Conservation (phyloP, 2,888 invertebrate genomes). For the Scrobipalpa costella region DNA sequence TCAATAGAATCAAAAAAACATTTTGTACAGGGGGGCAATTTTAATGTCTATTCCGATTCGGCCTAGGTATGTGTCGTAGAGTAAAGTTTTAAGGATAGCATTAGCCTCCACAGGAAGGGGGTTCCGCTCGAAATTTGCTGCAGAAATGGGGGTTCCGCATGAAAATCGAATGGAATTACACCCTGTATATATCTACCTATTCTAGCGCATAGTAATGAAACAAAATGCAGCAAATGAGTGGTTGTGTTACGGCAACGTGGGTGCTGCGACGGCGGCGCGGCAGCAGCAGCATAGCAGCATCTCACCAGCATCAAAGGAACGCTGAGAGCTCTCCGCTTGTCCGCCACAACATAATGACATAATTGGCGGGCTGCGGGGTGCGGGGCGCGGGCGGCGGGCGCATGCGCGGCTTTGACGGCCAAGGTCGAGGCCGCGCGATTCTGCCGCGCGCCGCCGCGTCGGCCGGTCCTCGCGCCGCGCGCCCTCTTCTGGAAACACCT, state of each 20-base stretch:
- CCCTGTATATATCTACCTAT: too few species aligned
- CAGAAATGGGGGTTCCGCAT: too few species aligned
- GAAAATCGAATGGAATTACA: too few species aligned
- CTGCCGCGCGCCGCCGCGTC: constrained; percentile 77
- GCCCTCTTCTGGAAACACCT: constrained; percentile 63
- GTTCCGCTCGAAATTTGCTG: too few species aligned
- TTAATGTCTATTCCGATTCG: too few species aligned
- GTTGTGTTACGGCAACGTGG: not conserved
- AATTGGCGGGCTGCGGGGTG: constrained; percentile 67
- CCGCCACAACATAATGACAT: constrained; percentile 74
- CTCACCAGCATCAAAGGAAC: constrained; percentile 59
- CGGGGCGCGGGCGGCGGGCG: constrained; percentile 51
- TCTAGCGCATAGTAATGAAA: too few species aligned
- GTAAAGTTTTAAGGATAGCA: too few species aligned
- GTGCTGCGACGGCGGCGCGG: not conserved
- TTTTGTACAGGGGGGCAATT: too few species aligned
- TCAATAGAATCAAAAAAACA: too few species aligned
- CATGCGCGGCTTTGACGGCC: constrained; percentile 81
- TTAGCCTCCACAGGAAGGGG: too few species aligned
- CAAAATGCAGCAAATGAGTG: not conserved
- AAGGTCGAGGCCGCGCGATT: constrained; percentile 80
- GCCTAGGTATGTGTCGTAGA: too few species aligned
- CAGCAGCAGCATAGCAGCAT: constrained; percentile 53
- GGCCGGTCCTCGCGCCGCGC: constrained; percentile 62
- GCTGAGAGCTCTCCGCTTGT: constrained; percentile 13